These are phyloP conservation scores for Xestia sexstrigata DNA, from an alignment of 2,888 invertebrate species.

Conservation along the genomic window DNA sequence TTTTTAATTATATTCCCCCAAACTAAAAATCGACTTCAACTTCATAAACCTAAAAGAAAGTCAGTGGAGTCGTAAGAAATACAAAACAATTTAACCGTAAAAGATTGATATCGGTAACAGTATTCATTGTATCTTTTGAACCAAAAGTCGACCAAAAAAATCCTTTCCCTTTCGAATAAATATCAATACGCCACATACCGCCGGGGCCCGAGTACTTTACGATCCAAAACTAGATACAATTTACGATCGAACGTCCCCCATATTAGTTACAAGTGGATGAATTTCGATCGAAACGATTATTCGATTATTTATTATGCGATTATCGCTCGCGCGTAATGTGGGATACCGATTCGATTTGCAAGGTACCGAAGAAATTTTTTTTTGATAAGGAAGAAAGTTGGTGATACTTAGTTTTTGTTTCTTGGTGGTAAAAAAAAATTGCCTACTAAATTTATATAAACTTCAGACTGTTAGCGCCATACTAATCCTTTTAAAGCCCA, in stretches of 20 bases:
- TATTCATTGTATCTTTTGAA: constrained; percentile 58
- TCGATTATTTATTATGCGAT: constrained; percentile 66
- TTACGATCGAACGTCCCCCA: constrained; percentile 62
- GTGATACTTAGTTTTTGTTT: background rate
- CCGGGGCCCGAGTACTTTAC: constrained; percentile 66
- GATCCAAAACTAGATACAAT: constrained; percentile 68
- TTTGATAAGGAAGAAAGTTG: constrained; percentile 8
- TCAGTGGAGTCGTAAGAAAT: constrained; percentile 41
- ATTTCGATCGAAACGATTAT: constrained; percentile 65
- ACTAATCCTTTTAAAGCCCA: background rate
- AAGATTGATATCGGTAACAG: constrained; percentile 61
- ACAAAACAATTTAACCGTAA: constrained; percentile 55
- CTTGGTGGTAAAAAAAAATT: background rate
- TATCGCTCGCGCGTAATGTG: constrained; percentile 67
- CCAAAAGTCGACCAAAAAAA: constrained; percentile 36
- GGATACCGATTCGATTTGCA: constrained; percentile 63
- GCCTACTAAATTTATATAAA: background rate
- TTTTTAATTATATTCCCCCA: background rate
- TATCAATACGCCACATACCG: constrained; percentile 55
- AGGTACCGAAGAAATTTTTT: constrained; percentile 39
- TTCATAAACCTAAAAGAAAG: constrained; percentile 10
- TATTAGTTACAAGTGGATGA: constrained; percentile 69
- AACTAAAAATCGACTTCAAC: background rate
- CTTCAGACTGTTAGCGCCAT: background rate
- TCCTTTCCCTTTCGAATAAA: constrained; percentile 47